Evolutionary conservation across 1,140 invertebrate species (phyloP), one percentile per base, ranked within the genome.

Genomic region (Calycopis cecrops): DNA sequence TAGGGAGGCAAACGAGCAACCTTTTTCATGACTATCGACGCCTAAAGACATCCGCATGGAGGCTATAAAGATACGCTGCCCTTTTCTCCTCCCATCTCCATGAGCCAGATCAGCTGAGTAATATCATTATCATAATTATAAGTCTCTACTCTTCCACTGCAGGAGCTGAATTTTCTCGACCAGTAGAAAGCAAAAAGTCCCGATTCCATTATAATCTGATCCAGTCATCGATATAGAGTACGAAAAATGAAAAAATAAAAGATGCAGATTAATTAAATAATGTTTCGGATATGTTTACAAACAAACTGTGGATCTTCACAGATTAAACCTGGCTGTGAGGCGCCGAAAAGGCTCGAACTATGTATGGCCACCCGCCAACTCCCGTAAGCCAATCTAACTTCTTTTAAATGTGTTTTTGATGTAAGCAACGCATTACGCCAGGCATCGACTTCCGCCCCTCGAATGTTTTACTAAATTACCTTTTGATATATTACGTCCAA

Each of bases 401-500:
- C 84, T 85, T 87, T 85, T 87, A 85, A 87, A 87, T 87, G 80
- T 87, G 81, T 87, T 87, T 87, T 85, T 85, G 81, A 87, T 87
- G 79, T 87, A 84, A 85, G 85, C 71, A 86, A 79, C 81, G 77
- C 74, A 77, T 84, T 83, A 80, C 71, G 67, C 66, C 68, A 85
- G 76, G 80, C 77, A 76, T 76, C 73, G 76, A 71, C 35, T 34
- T 55, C 34, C 66, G 62, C 71, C 67, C 69, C 62, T 61, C 60
- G 71, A 81, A 82, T 79, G 74, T 76, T 71, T 59, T 65, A 77
- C 69, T 69, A 80, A 85, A 84, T 84, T 84, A 81, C 71, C 71
- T 82, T 80, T 82, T 82, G 79, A 85, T 81, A 82, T 84, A 77
- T 76, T 72, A 60, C 59, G 63, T 65, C 66, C 67, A 62, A 76